Evolutionary conservation across 2,888 invertebrate genomes (phyloP).

Genomic region (Teleiodes luculella): DNA sequence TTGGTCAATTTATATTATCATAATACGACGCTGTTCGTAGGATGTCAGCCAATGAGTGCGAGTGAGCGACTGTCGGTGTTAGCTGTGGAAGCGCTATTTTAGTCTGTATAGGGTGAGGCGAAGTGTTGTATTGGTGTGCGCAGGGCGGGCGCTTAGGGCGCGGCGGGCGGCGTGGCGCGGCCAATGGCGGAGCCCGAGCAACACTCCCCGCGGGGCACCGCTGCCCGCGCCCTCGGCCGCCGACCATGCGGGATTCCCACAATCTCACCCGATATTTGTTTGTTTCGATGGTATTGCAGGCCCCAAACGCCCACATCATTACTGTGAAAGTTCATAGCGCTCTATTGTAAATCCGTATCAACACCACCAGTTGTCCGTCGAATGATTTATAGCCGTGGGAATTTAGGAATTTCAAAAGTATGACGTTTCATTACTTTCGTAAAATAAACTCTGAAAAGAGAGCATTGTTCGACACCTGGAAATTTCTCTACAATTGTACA

Average conservation of each 20-base stretch:
- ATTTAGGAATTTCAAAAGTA: not conserved
- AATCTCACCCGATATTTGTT: conserved; percentile 62
- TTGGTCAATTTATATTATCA: conserved; percentile 80
- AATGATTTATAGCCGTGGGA: conserved; percentile 77
- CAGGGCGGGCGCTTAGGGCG: conserved; percentile 53
- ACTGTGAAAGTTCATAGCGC: conserved; percentile 66
- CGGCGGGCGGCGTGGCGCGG: conserved; percentile 27
- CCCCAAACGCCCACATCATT: conserved; percentile 75
- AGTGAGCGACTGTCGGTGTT: conserved; percentile 36
- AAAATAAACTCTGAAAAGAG: too few relatives aligned
- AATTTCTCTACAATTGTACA: too few relatives aligned
- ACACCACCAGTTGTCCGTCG: conserved; percentile 62
- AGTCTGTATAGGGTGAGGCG: conserved; percentile 42
- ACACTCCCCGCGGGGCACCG: conserved; percentile 24
- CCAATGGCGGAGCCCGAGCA: conserved; percentile 47
- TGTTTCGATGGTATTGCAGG: conserved; percentile 59
- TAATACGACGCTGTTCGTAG: conserved; percentile 55
- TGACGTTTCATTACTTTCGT: not conserved
- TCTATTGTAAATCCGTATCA: conserved; percentile 73
- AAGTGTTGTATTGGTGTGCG: conserved; percentile 46
- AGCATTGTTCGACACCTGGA: too few relatives aligned
- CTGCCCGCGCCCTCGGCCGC: conserved; percentile 26
- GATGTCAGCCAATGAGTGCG: conserved; percentile 58
- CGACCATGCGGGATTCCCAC: conserved; percentile 75
- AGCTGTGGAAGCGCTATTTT: conserved; percentile 43